phyloP scores from a whole-genome alignment of 2,888 invertebrate species.

The Chymomyza caudatula region DNA sequence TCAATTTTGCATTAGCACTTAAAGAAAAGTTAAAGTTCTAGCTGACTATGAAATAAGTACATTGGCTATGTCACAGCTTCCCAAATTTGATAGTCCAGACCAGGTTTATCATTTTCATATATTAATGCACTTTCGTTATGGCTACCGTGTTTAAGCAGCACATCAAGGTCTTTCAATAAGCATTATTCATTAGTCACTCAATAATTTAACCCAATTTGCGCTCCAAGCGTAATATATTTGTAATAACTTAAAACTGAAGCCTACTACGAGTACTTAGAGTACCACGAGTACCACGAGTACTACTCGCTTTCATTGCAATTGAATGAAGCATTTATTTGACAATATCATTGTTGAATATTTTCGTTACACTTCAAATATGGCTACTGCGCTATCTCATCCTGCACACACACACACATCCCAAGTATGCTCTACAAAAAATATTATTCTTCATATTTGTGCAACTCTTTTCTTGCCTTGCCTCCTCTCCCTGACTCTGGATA shows the following conservation, averaged over 20 bases:
- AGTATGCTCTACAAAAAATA: constrained; percentile 56
- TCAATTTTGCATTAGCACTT: no score
- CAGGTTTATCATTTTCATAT: no score
- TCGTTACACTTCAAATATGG: constrained; percentile 52
- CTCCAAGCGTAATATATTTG: background rate
- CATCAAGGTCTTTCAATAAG: background rate
- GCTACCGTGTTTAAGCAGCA: no score
- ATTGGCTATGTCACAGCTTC: no score
- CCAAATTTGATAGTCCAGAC: no score
- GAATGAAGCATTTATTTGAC: constrained; percentile 37
- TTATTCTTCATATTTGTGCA: constrained; percentile 44
- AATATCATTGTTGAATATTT: constrained; percentile 64
- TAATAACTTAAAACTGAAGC: background rate
- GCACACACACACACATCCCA: constrained; percentile 37
- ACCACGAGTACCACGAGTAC: no score
- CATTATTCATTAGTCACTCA: background rate
- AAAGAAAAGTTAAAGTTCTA: no score
- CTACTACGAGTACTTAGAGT: no score
- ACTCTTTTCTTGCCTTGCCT: background rate
- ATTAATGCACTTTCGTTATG: no score
- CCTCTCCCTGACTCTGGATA: background rate
- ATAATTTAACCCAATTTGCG: background rate
- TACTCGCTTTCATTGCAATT: background rate
- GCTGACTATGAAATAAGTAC: no score
- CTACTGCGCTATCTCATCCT: constrained; percentile 44